These are phyloP conservation scores for Trichopria drosophilae DNA, from an alignment of 2,888 invertebrate genomes.

Conservation along the genomic window DNA sequence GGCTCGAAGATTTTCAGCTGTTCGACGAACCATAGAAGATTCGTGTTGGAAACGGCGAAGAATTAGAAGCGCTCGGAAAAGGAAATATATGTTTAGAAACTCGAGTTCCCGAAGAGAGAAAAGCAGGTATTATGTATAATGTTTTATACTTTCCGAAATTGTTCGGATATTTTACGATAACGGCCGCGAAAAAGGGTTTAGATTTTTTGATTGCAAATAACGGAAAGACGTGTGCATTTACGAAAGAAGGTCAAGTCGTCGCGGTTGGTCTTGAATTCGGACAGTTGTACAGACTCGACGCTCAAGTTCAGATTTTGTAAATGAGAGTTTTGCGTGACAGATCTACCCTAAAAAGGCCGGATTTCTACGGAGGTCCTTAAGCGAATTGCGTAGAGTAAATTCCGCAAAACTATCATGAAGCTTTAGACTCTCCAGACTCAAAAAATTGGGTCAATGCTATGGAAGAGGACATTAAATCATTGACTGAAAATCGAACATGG, in stretches of 20 bases:
- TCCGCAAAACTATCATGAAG: not conserved
- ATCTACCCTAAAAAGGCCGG: not conserved
- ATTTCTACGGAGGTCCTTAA: too few relatives aligned
- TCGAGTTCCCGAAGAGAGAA: not conserved
- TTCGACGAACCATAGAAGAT: slow-evolving; percentile 5
- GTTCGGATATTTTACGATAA: not conserved
- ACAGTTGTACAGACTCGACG: too few relatives aligned
- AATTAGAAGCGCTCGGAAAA: slow-evolving; percentile 7
- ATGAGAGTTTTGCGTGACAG: not conserved
- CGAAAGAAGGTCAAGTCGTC: too few relatives aligned
- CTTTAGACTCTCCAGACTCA: not conserved
- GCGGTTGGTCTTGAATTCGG: too few relatives aligned
- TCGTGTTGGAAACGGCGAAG: slow-evolving; percentile 1
- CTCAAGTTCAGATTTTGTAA: slow-evolving; percentile 2
- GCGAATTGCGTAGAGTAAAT: too few relatives aligned
- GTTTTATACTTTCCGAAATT: too few relatives aligned
- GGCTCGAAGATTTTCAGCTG: not conserved
- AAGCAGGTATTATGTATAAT: too few relatives aligned
- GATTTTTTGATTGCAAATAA: too few relatives aligned
- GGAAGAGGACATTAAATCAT: slow-evolving; percentile 7
- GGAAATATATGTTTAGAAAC: slow-evolving; percentile 1
- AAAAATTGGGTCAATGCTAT: slow-evolving; percentile 4
- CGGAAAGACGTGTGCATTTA: too few relatives aligned
- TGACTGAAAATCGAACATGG: not conserved
- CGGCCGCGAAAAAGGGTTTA: slow-evolving; percentile 6